A percentile compares a stretch with the other conserved stretches of the same genome.
Conservation (phyloP, 2,113 vertebrate species). For the Manacus vitellinus region DNA sequence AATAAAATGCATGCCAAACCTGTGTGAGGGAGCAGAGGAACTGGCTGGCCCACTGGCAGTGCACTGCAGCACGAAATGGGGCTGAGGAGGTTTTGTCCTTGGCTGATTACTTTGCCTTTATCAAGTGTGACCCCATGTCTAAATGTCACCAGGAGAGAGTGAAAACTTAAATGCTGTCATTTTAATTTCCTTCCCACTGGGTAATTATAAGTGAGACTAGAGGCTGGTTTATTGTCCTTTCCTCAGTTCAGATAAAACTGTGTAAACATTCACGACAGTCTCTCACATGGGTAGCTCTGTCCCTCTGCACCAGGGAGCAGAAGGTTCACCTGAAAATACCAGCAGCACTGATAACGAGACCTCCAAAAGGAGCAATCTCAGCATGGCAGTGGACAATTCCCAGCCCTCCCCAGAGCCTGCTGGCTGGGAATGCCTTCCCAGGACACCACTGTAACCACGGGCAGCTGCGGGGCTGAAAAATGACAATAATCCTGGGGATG, state of each 20-base stretch:
- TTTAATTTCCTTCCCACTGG: background rate
- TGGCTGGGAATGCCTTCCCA: background rate
- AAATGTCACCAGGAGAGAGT: background rate
- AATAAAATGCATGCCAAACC: background rate
- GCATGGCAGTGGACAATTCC: background rate
- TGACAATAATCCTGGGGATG: background rate
- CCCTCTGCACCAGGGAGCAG: background rate
- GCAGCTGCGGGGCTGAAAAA: background rate
- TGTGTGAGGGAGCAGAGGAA: background rate
- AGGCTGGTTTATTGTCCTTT: background rate
- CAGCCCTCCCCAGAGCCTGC: background rate
- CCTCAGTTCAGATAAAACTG: background rate
- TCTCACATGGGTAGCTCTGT: background rate
- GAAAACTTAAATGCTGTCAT: slow-evolving; percentile 7
- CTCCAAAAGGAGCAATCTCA: background rate
- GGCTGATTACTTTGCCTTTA: background rate
- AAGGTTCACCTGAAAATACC: background rate
- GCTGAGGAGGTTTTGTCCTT: background rate
- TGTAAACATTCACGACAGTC: background rate
- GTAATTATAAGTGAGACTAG: background rate
- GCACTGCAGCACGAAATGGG: background rate
- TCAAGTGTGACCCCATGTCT: background rate
- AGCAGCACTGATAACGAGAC: background rate
- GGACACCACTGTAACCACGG: background rate
- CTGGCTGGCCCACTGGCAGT: background rate